Evolutionary conservation across 1,140 invertebrate species (phyloP), one percentile per base, ranked within the genome.

Genomic region (Thaumatotibia leucotreta): DNA sequence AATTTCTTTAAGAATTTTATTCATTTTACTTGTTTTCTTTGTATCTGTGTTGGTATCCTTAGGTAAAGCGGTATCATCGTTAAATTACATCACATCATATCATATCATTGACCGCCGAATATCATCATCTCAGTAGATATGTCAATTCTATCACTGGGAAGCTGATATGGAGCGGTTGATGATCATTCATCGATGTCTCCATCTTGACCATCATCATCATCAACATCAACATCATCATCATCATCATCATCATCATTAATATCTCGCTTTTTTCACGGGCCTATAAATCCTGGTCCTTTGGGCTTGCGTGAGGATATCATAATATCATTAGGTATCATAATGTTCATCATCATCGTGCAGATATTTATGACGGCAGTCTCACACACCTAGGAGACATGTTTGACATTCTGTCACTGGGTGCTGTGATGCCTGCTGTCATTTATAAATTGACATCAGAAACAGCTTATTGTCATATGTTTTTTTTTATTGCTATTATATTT

Each of bases 381-480:
- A 39, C 66, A 33, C 14, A n/a, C 63, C 65, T 68, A 80, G 73
- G 64, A 68, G 70, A 76, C 67, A 80, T 64, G 65, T 75, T 24
- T 49, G n/a, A 31, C 35, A 68, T 67, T 68, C 64, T 70, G 49
- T 75, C 39, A 45, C 39, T 45, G 39, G 39, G 39, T 45, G 39
- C 39, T 45, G 39, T 45, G 39, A 45, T 45, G 17, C 39, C 39
- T 20, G 39, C 39, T 45, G 17, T 45, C 39, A n/a, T n/a, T 20
- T 5, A 45, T 45, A 20, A 45, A 20, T 39, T 39, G n/a, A 39
- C 35, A 39, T 4, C 35, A 3, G n/a, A n/a, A 39, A 39, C 14
- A 39, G 14, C 4, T 33, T 11, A 11, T 33, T 33, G 3, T 11
- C n/a, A n/a, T n/a, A n/a, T n/a, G n/a, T n/a, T n/a, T n/a, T n/a